These are phyloP conservation scores for Trichacis sp. DNA, from an alignment of 2,888 invertebrate genomes.

Conservation along the genomic window DNA sequence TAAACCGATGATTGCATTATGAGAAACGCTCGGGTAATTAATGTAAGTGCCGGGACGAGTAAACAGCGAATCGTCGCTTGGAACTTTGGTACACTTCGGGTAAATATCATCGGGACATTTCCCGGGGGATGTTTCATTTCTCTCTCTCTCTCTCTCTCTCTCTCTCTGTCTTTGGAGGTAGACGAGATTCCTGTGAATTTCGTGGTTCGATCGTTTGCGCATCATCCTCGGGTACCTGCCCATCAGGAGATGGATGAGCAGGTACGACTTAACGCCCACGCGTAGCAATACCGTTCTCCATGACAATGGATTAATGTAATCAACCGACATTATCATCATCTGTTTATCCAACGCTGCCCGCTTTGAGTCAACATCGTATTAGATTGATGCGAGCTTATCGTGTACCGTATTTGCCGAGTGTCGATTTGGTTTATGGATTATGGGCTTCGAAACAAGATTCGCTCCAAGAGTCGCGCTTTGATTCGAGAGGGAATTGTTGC, in stretches of 20 bases:
- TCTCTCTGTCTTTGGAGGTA: slow-evolving; percentile 41
- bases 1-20: slow-evolving; percentile 52
- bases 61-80: slow-evolving; percentile 52
- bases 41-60: slow-evolving; percentile 60
- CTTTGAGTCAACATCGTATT: slow-evolving; percentile 47
- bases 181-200: slow-evolving; percentile 45
- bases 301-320: slow-evolving; percentile 45
- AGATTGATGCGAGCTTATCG: slow-evolving; percentile 40
- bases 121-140: too few relatives aligned
- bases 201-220: slow-evolving; percentile 41
- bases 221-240: slow-evolving; percentile 23
- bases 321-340: slow-evolving; percentile 42
- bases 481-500: too few relatives aligned
- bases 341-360: slow-evolving; percentile 51
- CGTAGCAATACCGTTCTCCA: slow-evolving; percentile 8
- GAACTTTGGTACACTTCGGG: slow-evolving; percentile 52
- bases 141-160: too few relatives aligned
- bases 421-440: too few relatives aligned
- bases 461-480: too few relatives aligned
- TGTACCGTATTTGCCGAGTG: too few relatives aligned
- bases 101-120: slow-evolving; percentile 50
- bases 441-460: too few relatives aligned
- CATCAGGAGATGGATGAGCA: slow-evolving; percentile 27
- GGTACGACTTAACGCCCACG: slow-evolving; percentile 14
- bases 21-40: slow-evolving; percentile 60